These are phyloP conservation scores for Hipposideros armiger DNA, from an alignment of 2,113 vertebrate genomes.

Conservation along the genomic window DNA sequence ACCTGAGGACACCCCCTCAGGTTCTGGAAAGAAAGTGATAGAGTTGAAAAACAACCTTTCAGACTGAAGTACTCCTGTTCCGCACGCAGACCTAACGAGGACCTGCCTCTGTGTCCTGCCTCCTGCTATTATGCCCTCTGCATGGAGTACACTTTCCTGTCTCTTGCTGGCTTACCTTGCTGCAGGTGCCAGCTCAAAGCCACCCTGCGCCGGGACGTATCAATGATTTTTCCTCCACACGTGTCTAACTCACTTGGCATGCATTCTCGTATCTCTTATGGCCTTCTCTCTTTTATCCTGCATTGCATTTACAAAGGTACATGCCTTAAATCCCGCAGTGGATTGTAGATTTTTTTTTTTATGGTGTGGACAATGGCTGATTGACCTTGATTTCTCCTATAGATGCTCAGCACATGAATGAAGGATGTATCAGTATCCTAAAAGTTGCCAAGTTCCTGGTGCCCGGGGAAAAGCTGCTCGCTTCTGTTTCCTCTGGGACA, in stretches of 20 bases:
- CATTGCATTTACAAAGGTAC: background rate
- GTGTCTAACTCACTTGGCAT: accelerated
- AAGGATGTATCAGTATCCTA: background rate
- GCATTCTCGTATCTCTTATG: background rate
- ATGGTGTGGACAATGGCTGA: background rate
- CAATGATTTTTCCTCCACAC: background rate
- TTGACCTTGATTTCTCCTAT: background rate
- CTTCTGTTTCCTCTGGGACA: background rate
- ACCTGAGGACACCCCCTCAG: background rate
- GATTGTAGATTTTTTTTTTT: background rate
- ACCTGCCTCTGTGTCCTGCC: background rate
- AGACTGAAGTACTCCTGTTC: too few species aligned
- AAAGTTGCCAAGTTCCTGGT: background rate
- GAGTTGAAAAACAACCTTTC: background rate
- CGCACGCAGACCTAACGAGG: background rate
- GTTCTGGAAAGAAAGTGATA: background rate
- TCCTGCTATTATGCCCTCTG: background rate
- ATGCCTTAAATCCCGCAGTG: background rate
- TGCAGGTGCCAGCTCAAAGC: background rate
- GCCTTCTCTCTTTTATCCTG: background rate
- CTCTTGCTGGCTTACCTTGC: background rate
- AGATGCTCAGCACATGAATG: background rate
- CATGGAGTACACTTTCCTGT: background rate
- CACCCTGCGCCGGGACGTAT: too few species aligned
- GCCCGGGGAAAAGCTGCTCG: background rate